Base-by-base conservation (phyloP, 2,888 invertebrate species). In the Rhaphigaster nebulosa region DNA sequence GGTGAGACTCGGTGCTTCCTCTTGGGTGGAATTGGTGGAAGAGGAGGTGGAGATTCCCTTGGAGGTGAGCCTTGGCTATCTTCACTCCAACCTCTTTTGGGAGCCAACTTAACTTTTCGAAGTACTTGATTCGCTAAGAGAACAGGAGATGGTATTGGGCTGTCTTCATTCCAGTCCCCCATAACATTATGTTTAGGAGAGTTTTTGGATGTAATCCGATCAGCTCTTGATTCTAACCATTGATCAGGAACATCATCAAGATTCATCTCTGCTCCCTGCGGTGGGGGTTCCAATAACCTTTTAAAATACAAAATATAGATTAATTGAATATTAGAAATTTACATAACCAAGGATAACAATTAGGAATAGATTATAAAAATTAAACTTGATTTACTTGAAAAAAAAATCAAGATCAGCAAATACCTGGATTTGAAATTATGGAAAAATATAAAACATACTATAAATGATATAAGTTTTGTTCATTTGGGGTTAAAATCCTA, bases 21-120 rank as follows among this genome's bases (percentile, higher is more conserved):
- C 60, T 91, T 92, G 18, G 92, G 92, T 26, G 92, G 92, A 52
- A 91, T 65, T n/a, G 92, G 91, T n/a, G 80, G 84, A 23, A 76
- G 90, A 41, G 84, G 90, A 41, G 87, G 87, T 38, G 87, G 89
- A 10, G 87, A 29, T 15, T 91, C 90, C 80, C 91, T 89, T 15
- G 91, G 92, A 26, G 92, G 91, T 38, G 91, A 91, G 10, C 91
- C 91, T 56, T 92, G 92, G 52, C 92, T 92, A 54, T 92, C 92
- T 76, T 92, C 92, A 70, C 92, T 92, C 92, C 92, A 92, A 26
- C 91, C 91, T 87, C 92, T 84, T 54, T 91, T 91, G 18, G 92
- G 92, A 38, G 92, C 92, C 89, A 92, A 80, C 45, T 92, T 92
- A n/a, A 92, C 92, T 90, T 92, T 92, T 52, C 90, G 89, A 41